phyloP scores from a whole-genome alignment of 2,888 invertebrate species.

The Tinea pellionella region DNA sequence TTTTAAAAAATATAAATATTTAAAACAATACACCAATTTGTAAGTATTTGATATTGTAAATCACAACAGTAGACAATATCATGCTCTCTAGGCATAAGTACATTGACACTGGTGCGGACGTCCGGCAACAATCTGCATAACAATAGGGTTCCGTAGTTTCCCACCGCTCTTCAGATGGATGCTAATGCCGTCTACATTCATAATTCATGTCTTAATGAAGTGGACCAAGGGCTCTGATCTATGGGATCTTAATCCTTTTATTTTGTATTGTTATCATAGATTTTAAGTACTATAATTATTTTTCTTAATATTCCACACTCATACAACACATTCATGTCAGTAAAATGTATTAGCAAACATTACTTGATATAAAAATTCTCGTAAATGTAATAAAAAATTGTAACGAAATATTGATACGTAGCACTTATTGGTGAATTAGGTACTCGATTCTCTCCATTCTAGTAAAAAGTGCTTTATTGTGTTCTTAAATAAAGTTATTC shows the following conservation, averaged over 20 bases:
- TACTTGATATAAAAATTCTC: background rate
- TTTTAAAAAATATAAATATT: background rate
- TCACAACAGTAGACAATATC: background rate
- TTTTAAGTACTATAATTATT: background rate
- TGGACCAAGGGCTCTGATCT: conserved; percentile 28
- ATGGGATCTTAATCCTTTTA: conserved; percentile 10
- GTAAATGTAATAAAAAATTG: too few species aligned
- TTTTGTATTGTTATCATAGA: background rate
- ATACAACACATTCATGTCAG: too few species aligned
- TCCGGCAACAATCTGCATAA: conserved; percentile 66
- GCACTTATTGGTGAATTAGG: conserved; percentile 16
- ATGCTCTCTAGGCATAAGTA: conserved; percentile 2
- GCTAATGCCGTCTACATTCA: conserved; percentile 57
- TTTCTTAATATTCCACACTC: background rate
- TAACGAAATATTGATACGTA: background rate
- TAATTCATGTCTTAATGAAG: conserved; percentile 64
- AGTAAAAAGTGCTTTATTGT: conserved; percentile 65
- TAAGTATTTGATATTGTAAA: background rate
- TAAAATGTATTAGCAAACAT: background rate
- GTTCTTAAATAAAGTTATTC: conserved; percentile 67
- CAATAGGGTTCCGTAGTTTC: conserved; percentile 50
- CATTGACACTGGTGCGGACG: conserved; percentile 23
- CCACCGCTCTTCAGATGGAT: conserved; percentile 49
- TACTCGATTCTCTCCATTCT: conserved; percentile 17
- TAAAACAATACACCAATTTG: background rate